phyloP scores from a whole-genome alignment of 2,113 vertebrate species.

The Seriola aureovittata region DNA sequence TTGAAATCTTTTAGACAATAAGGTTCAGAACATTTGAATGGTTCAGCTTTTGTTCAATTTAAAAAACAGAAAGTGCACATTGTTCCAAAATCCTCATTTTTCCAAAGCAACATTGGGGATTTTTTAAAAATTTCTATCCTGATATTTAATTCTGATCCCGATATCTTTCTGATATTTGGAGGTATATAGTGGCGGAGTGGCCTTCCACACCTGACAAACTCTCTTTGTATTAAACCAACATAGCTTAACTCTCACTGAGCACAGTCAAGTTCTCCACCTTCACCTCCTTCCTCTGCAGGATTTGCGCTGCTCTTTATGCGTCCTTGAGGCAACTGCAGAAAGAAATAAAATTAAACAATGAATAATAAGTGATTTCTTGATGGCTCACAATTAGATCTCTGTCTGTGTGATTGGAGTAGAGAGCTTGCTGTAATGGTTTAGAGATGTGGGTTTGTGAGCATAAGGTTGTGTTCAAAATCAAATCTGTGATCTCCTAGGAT shows the following conservation, averaged over 20 bases:
- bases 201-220: constrained; percentile 10
- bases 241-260: not conserved
- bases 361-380: constrained; percentile 45
- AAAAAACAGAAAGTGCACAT: not conserved
- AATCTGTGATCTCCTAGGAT: constrained; percentile 64
- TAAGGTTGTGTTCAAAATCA: constrained; percentile 35
- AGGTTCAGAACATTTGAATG: not conserved
- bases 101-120: not conserved
- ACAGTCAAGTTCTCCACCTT: constrained; percentile 9
- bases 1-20: not conserved
- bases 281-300: constrained; percentile 18
- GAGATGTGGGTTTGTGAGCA: constrained; percentile 29
- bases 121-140: not conserved
- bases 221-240: constrained; percentile 9
- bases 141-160: not conserved
- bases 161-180: not conserved
- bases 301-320: not conserved
- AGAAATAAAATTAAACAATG: not conserved
- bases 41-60: not conserved
- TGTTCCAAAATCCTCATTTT: not conserved
- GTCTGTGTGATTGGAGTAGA: constrained; percentile 49
- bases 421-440: not conserved
- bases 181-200: not conserved
- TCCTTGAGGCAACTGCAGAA: not conserved
- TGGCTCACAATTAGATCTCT: constrained; percentile 44